A percentile compares a stretch with the other conserved stretches of the same genome.
Conservation (phyloP, 2,113 vertebrate species). For the Anolis carolinensis region DNA sequence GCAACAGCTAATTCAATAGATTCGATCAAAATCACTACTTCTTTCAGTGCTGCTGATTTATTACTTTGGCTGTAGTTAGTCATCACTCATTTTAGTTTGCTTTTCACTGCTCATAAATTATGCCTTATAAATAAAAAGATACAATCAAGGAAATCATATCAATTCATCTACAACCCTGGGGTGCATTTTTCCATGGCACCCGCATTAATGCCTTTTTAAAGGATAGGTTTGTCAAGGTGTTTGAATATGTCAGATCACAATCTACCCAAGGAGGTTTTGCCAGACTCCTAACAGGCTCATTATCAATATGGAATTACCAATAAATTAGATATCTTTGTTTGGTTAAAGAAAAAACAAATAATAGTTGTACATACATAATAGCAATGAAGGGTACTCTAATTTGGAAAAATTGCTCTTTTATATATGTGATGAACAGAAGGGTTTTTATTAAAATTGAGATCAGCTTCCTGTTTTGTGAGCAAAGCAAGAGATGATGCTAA, state of each 20-base stretch:
- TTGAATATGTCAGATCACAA: slow-evolving; percentile 47
- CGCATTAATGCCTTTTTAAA: slow-evolving; percentile 85
- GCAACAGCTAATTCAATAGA: slow-evolving; percentile 97
- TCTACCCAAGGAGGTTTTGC: slow-evolving; percentile 25
- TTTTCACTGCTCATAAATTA: slow-evolving; percentile 95
- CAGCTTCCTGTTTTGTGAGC: background rate
- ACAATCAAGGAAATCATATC: slow-evolving; percentile 97
- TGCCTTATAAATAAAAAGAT: slow-evolving; percentile 98
- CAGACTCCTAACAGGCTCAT: slow-evolving; percentile 2
- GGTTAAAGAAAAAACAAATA: slow-evolving; percentile 25
- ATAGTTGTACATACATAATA: background rate
- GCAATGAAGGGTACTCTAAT: background rate
- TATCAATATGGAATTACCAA: slow-evolving; percentile 8
- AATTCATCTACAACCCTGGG: slow-evolving; percentile 86
- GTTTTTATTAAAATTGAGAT: background rate
- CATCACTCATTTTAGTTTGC: slow-evolving; percentile 89
- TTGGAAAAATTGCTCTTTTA: background rate
- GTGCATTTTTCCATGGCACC: slow-evolving; percentile 80
- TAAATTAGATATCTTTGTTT: slow-evolving; percentile 30
- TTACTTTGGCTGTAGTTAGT: slow-evolving; percentile 82
- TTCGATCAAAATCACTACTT: slow-evolving; percentile 92
- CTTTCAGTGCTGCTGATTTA: slow-evolving; percentile 91
- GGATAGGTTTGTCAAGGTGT: slow-evolving; percentile 77
- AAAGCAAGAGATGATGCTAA: background rate
- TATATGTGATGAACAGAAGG: background rate